A percentile compares a stretch with the other conserved stretches of the same genome.
Evolutionary conservation across 2,797 vertebrate genomes (phyloP).

Genomic region (Lateolabrax maculatus): DNA sequence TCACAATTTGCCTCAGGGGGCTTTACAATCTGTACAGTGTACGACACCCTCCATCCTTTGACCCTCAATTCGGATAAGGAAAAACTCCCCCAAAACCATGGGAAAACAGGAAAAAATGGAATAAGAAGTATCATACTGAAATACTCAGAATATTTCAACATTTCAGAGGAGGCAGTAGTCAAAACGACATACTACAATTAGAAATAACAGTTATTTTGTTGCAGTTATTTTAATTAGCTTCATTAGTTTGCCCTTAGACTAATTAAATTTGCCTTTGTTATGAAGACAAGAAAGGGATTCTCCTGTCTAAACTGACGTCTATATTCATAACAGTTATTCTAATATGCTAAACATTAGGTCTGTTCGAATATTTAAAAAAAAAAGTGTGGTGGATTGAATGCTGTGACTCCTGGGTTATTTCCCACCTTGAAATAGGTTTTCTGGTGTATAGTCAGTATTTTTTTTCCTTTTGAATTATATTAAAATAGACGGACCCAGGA

Average conservation of each 20-base stretch:
- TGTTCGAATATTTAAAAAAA: conserved; percentile 2
- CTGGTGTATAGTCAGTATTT: conserved; percentile 24
- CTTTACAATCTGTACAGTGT: no score
- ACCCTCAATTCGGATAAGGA: no score
- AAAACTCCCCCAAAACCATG: no score
- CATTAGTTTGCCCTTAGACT: conserved; percentile 27
- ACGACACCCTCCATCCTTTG: no score
- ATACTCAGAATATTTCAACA: conserved; percentile 34
- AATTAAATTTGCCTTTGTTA: conserved; percentile 11
- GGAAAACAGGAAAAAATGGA: no score
- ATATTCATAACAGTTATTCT: conserved; percentile 17
- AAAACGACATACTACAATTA: conserved; percentile 21
- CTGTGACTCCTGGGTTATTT: conserved; percentile 34
- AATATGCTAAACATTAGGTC: not conserved
- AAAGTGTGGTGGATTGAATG: conserved; percentile 32
- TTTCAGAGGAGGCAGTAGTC: conserved; percentile 19
- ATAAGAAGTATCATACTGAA: conserved; percentile 50
- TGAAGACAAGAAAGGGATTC: conserved; percentile 20
- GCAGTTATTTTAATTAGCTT: conserved; percentile 15
- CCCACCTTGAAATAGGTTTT: conserved; percentile 20
- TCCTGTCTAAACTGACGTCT: conserved; percentile 14
- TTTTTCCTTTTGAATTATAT: conserved; percentile 50
- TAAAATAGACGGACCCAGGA: conserved; percentile 52
- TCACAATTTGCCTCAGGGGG: no score
- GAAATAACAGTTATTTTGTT: conserved; percentile 35